Percentiles rank a stretch among this genome's conserved stretches.
Evolutionary conservation across 92 coral and sea anemone genomes (phyloP).

Genomic region (Paragorgia papillata): DNA sequence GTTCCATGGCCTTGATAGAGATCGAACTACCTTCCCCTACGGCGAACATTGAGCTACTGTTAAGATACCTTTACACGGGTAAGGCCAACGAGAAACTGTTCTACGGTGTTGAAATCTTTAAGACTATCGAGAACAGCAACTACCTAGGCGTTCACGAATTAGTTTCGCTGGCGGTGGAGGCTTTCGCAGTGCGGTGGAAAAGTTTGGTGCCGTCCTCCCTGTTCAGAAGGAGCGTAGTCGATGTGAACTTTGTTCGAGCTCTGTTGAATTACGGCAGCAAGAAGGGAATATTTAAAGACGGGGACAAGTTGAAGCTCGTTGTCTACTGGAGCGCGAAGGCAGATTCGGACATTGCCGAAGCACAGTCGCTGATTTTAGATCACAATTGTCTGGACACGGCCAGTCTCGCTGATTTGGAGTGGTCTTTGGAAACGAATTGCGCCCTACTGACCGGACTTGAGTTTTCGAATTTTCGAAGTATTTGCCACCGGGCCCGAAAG

Average conservation of each 20-base stretch:
- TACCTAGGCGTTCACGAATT: slow-evolving; percentile 84
- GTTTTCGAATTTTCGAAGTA: slow-evolving; percentile 66
- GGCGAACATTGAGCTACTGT: slow-evolving; percentile 76
- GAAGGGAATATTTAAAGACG: slow-evolving; percentile 75
- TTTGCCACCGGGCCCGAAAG: slow-evolving; percentile 76
- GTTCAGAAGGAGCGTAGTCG: slow-evolving; percentile 82
- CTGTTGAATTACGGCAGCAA: slow-evolving; percentile 81
- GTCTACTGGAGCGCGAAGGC: slow-evolving; percentile 87
- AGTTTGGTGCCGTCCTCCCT: slow-evolving; percentile 72
- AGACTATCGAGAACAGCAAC: slow-evolving; percentile 76
- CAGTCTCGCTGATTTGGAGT: slow-evolving; percentile 75
- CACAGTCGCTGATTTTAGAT: slow-evolving; percentile 67
- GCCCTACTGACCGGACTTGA: slow-evolving; percentile 62
- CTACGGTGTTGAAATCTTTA: slow-evolving; percentile 76
- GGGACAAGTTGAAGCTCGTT: slow-evolving; percentile 80
- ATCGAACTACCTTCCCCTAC: slow-evolving; percentile 83
- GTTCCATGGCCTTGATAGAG: slow-evolving; percentile 70
- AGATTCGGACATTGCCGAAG: slow-evolving; percentile 60
- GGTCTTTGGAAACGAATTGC: slow-evolving; percentile 83
- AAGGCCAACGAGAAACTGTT: slow-evolving; percentile 68
- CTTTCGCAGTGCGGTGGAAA: slow-evolving; percentile 87
- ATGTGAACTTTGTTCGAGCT: slow-evolving; percentile 72
- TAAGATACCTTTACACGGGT: slow-evolving; percentile 85
- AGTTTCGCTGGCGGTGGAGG: slow-evolving; percentile 66
- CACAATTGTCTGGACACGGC: slow-evolving; percentile 82